Evolutionary conservation across 2,888 invertebrate genomes (phyloP), one percentile per base, ranked within the genome.

Genomic region (Mimas tiliae): DNA sequence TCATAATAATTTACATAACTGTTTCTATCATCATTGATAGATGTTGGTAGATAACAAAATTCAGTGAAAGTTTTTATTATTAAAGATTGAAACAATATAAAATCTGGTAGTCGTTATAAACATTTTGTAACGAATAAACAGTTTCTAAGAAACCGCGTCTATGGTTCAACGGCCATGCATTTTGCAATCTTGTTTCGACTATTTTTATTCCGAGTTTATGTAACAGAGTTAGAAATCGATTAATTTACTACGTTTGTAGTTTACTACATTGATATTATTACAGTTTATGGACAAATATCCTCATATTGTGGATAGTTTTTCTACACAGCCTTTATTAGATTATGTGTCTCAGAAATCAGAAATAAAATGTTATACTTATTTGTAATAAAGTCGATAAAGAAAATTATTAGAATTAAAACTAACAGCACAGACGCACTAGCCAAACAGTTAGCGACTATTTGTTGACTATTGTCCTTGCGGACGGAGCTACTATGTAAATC

Each of bases 91-190:
- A 63, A 48, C 33, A 33, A 47, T 63, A 47, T 63, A 47, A 63
- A 47, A n/a, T 63, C n/a, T 27, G 48, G 53, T 58, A 58, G 65
- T 58, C 58, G 34, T 19, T 47, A 38, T n/a, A 55, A 58, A 55
- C 70, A 69, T 74, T 69, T 75, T 65, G 68, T 70, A 77, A 70
- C 69, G 74, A 67, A 75, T 74, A 75, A 67, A 75, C 74, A 75
- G 70, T 80, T 79, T 74, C 65, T 71, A 70, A 77, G 73, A 73
- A 75, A 71, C 69, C 51, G 58, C 65, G 67, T 67, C 72, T 72
- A 78, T 72, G 80, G 81, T 81, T 78, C 81, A 83, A 76, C 74
- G 79, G 62, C 67, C 74, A 75, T 69, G 72, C 74, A 69, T 82
- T 80, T 72, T 66, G 78, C 79, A 82, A 82, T 73, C 70, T 69